Base-by-base conservation (phyloP, 2,888 invertebrate genomes). In the Napeogenes sylphis region DNA sequence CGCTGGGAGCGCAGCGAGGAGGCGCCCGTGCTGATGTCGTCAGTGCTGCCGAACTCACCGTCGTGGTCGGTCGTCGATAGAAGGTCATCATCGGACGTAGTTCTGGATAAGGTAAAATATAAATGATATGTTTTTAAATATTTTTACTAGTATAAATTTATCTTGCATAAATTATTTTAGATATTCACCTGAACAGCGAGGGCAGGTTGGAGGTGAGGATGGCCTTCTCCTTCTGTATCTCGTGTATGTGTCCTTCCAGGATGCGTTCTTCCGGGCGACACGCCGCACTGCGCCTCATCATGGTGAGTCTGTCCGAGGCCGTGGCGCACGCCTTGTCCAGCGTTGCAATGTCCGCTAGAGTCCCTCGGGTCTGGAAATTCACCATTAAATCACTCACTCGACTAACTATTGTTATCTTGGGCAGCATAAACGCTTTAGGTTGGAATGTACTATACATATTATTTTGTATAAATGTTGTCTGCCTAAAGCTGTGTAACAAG, bases 11-110 rank as follows among this genome's bases (percentile, higher is more conserved):
- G 84, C 59, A 84, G 76, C 14, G 85, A 80, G 10, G 82, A 71
- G 45, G 81, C 82, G 68, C 81, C 82, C 35, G 84, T 76, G 76
- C 88, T 90, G 51, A 91, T 83, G 84, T 94, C 94, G 80, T 94
- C 94, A 47, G 93, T 87, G 81, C 93, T 93, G 66, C 92, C 92
- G 72, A 91, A 87, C 75, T 92, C 94, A 71, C 95, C 96, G 79
- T 96, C 96, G 73, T 95, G 92, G 83, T 95, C 95, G 33, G 95
- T 95, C 51, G 81, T 93, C 76, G 92, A 93, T 57, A 97, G 90
- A 79, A 97, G 91, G 84, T 97, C 97, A 82, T 97, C 97, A 83
- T 97, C 97, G 0, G 96, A 96, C 56, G 95, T 95, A 53, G 96
- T 94, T 72, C 96, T 93, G 77, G 38, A 63, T 61, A 35, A 45